Conservation (phyloP, 2,888 invertebrate genomes). For the Cryptophagus acutangulus region DNA sequence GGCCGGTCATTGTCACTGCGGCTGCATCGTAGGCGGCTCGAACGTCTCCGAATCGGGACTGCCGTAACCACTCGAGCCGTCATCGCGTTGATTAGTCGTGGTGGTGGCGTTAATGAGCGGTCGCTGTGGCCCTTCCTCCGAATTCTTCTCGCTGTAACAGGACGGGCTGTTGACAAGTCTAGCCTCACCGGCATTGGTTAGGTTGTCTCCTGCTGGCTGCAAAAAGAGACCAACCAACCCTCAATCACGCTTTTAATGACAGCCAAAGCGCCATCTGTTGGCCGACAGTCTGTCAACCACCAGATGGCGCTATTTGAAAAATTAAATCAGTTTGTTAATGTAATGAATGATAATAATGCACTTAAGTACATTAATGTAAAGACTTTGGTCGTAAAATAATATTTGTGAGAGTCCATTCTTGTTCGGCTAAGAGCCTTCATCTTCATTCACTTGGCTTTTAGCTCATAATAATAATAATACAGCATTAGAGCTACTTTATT, state of each 20-base stretch:
- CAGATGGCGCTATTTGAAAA: too few relatives aligned
- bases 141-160: slow-evolving; percentile 48
- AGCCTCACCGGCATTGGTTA: slow-evolving; percentile 36
- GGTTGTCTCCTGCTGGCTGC: slow-evolving; percentile 48
- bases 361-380: too few relatives aligned
- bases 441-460: slow-evolving; percentile 41
- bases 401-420: slow-evolving; percentile 34
- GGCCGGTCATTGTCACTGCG: too few relatives aligned
- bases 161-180: slow-evolving; percentile 42
- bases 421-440: slow-evolving; percentile 38
- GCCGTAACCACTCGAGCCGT: slow-evolving; percentile 75
- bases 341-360: too few relatives aligned
- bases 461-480: too few relatives aligned
- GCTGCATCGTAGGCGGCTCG: too few relatives aligned
- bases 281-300: too few relatives aligned
- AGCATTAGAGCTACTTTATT: too few relatives aligned
- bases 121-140: slow-evolving; percentile 43
- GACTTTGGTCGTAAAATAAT: slow-evolving; percentile 34
- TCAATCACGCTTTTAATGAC: too few relatives aligned
- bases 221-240: slow-evolving; percentile 44
- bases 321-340: too few relatives aligned
- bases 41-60: slow-evolving; percentile 69
- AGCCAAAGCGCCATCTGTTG: too few relatives aligned
- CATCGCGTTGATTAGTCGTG: slow-evolving; percentile 51
- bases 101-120: slow-evolving; percentile 44